These are phyloP conservation scores for Glossophaga mutica DNA, from an alignment of 2,797 vertebrate species.

Conservation along the genomic window DNA sequence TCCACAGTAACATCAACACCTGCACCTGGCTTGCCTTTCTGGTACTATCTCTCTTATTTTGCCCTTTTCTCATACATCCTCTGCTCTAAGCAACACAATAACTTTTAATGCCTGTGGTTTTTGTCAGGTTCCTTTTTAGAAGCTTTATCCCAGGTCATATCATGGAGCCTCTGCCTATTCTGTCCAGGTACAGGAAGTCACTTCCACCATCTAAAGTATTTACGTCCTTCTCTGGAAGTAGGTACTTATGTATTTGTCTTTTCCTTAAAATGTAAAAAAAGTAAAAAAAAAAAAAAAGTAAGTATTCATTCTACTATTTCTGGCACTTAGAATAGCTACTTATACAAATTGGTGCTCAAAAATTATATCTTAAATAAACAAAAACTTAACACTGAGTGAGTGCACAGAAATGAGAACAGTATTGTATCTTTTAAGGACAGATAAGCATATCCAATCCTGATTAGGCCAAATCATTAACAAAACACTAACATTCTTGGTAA, in stretches of 20 bases:
- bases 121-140: not conserved
- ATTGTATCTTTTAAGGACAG: not conserved
- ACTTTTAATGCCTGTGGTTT: not conserved
- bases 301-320: not conserved
- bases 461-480: slow-evolving; percentile 29
- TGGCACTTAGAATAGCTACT: not conserved
- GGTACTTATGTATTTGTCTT: not conserved
- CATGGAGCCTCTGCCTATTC: not conserved
- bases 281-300: too few relatives aligned
- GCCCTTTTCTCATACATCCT: not conserved
- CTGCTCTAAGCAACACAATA: not conserved
- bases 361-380: not conserved
- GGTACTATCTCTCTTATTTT: not conserved
- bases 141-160: not conserved
- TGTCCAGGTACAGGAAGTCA: not conserved
- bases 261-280: not conserved
- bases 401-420: not conserved
- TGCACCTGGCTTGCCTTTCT: not conserved
- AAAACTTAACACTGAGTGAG: not conserved
- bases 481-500: slow-evolving; percentile 3
- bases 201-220: not conserved
- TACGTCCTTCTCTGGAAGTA: not conserved
- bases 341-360: not conserved
- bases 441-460: not conserved
- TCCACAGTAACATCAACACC: not conserved